These are phyloP conservation scores for Dipodomys spectabilis DNA, from an alignment of 2,113 vertebrate species.

Conservation along the genomic window DNA sequence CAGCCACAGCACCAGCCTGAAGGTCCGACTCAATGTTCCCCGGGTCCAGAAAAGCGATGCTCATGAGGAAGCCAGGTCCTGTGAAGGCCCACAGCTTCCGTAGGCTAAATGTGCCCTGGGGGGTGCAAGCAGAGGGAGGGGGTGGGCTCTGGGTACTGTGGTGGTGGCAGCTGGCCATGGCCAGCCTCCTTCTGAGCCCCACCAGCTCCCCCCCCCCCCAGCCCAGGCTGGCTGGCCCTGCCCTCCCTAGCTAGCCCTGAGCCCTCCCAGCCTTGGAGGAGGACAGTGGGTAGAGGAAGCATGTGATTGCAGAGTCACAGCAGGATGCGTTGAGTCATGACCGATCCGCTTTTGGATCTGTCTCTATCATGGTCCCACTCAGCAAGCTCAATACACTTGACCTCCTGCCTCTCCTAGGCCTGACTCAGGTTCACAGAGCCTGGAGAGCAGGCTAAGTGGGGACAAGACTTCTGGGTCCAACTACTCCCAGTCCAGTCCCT, in stretches of 20 bases:
- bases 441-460: no score
- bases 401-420: background rate
- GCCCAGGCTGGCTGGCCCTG: background rate
- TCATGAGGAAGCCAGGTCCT: conserved; percentile 90
- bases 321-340: conserved; percentile 39
- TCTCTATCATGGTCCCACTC: background rate
- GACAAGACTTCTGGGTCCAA: background rate
- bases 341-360: background rate
- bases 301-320: conserved; percentile 46
- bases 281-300: accelerated
- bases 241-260: no score
- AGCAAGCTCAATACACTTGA: background rate
- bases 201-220: no score
- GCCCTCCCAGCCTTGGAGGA: background rate
- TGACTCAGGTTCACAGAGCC: background rate
- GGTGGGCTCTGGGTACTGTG: background rate
- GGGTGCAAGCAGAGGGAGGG: background rate
- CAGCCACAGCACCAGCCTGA: conserved; percentile 85
- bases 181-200: background rate
- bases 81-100: conserved; percentile 91
- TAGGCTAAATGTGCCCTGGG: conserved; percentile 87
- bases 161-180: background rate
- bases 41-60: conserved; percentile 90
- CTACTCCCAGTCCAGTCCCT: background rate
- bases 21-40: conserved; percentile 90